Evolutionary conservation across 1,140 invertebrate species (phyloP).

Genomic region (Penaeus vannamei): DNA sequence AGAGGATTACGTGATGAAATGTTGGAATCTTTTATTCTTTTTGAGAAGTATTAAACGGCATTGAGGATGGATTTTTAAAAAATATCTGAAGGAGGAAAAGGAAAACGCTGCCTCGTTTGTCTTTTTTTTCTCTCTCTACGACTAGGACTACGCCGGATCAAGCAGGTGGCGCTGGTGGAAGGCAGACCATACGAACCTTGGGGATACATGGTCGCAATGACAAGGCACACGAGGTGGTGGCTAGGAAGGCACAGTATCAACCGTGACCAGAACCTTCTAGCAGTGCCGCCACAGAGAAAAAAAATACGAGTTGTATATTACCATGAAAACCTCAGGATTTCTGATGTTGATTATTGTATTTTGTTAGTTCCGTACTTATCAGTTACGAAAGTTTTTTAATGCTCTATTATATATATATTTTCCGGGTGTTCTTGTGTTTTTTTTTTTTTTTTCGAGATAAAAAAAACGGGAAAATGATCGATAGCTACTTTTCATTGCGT

Average conservation of each 20-base stretch:
- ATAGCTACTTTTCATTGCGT: conserved; percentile 39
- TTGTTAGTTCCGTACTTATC: too few relatives aligned
- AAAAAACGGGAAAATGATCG: neutral
- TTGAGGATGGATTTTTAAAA: neutral
- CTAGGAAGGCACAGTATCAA: conserved; percentile 63
- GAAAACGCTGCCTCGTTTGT: neutral
- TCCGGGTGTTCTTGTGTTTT: too few relatives aligned
- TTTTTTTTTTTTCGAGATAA: too few relatives aligned
- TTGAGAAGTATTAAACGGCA: neutral
- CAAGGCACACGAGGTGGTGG: conserved; percentile 65
- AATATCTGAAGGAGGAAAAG: neutral
- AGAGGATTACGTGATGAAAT: neutral
- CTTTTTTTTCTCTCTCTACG: neutral
- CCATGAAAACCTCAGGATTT: conserved; percentile 46
- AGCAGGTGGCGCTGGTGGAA: conserved; percentile 61
- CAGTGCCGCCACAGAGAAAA: conserved; percentile 64
- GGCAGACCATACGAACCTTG: conserved; percentile 64
- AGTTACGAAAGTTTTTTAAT: too few relatives aligned
- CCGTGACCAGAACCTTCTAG: conserved; percentile 65
- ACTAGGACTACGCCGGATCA: conserved; percentile 41
- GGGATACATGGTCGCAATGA: conserved; percentile 58
- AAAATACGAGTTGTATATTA: neutral
- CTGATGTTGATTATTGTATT: neutral
- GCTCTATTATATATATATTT: too few relatives aligned
- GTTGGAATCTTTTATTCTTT: neutral